Conservation (phyloP, 2,888 invertebrate genomes). For the Neoitamus cyanurus region DNA sequence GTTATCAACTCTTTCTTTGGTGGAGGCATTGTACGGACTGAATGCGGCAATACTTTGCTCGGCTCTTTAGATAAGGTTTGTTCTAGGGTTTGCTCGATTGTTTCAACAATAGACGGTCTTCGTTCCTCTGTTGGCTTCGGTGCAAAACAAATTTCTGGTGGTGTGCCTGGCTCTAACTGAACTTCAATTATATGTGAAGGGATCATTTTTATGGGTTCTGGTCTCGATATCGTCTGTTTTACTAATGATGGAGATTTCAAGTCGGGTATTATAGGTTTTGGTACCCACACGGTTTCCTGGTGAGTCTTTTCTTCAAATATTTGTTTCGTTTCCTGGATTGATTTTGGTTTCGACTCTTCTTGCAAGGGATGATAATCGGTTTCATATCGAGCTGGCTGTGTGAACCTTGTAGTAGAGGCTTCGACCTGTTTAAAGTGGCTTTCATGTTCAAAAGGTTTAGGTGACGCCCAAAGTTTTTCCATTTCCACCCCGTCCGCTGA, state of each 20-base stretch:
- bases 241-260: constrained; percentile 69
- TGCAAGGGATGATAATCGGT: constrained; percentile 54
- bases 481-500: constrained; percentile 74
- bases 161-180: constrained; percentile 74
- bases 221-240: constrained; percentile 63
- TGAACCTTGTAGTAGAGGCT: constrained; percentile 52
- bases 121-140: constrained; percentile 67
- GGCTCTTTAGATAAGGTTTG: constrained; percentile 69
- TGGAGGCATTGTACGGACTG: constrained; percentile 70
- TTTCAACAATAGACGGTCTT: constrained; percentile 71
- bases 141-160: constrained; percentile 75
- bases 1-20: constrained; percentile 57
- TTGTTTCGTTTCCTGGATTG: constrained; percentile 59
- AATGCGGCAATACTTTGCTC: constrained; percentile 69
- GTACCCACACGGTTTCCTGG: constrained; percentile 53
- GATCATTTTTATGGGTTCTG: constrained; percentile 58
- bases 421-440: constrained; percentile 53
- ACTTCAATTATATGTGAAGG: constrained; percentile 68
- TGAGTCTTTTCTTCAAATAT: constrained; percentile 57
- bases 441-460: constrained; percentile 59
- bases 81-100: constrained; percentile 70
- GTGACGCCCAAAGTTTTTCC: constrained; percentile 75
- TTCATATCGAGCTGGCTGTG: constrained; percentile 43
- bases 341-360: constrained; percentile 57
- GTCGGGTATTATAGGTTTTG: constrained; percentile 59